phyloP scores from a whole-genome alignment of 2,797 vertebrate genomes.

The Coranthus polyacanthus region DNA sequence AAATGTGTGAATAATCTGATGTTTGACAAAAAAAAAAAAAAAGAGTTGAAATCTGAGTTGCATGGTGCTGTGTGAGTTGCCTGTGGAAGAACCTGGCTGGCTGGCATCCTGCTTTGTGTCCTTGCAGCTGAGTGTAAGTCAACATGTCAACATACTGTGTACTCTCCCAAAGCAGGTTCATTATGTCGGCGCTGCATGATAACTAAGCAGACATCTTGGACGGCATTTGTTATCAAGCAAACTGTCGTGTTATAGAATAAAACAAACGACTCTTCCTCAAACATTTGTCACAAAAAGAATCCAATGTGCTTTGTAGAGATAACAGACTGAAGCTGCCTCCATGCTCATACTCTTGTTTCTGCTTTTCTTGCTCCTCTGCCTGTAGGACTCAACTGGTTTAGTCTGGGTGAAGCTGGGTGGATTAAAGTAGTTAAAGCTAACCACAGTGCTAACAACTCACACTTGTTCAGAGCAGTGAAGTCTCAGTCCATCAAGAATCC shows the following conservation, averaged over 20 bases:
- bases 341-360: slow-evolving; percentile 54
- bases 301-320: slow-evolving; percentile 38
- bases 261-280: slow-evolving; percentile 32
- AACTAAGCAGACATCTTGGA: slow-evolving; percentile 43
- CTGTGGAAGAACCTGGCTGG: slow-evolving; percentile 59
- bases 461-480: slow-evolving; percentile 27
- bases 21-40: slow-evolving; percentile 2
- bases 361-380: slow-evolving; percentile 53
- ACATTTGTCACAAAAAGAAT: slow-evolving; percentile 25
- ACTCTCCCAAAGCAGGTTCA: slow-evolving; percentile 49
- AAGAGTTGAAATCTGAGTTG: slow-evolving; percentile 23
- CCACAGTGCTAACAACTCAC: slow-evolving; percentile 40
- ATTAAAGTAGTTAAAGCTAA: slow-evolving; percentile 40
- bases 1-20: slow-evolving; percentile 39
- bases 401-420: slow-evolving; percentile 76
- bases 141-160: slow-evolving; percentile 56
- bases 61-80: slow-evolving; percentile 47
- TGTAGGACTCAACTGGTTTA: slow-evolving; percentile 52
- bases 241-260: slow-evolving; percentile 17
- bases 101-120: slow-evolving; percentile 69
- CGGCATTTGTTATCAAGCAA: slow-evolving; percentile 41
- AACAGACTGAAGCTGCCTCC: slow-evolving; percentile 46
- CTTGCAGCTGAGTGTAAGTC: slow-evolving; percentile 55
- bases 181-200: slow-evolving; percentile 63
- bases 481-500: background rate